These are phyloP conservation scores for Rotaria sp. DNA, from an alignment of 2,888 invertebrate species.

Conservation along the genomic window DNA sequence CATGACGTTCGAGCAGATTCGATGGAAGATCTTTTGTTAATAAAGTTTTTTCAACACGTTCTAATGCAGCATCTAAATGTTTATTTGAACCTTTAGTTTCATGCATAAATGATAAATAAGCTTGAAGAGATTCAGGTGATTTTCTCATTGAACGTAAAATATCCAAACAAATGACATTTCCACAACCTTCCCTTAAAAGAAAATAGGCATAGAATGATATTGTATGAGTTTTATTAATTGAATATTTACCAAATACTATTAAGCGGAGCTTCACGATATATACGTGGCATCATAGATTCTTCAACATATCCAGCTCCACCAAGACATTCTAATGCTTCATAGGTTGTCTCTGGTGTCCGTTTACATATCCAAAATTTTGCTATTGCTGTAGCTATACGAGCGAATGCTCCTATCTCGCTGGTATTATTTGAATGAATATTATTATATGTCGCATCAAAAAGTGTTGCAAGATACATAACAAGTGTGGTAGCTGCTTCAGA, in stretches of 20 bases:
- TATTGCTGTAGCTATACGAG: neutral
- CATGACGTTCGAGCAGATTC: neutral
- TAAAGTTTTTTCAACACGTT: neutral
- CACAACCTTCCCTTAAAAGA: neutral
- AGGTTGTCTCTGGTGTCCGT: conserved; percentile 24
- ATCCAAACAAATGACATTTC: conserved; percentile 26
- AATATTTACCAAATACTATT: conserved; percentile 23
- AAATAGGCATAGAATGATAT: too few relatives aligned
- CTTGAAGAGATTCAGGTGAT: neutral
- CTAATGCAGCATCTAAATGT: conserved; percentile 5
- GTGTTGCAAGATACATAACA: too few relatives aligned
- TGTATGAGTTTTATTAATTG: too few relatives aligned
- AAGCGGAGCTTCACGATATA: conserved; percentile 1
- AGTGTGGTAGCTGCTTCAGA: neutral
- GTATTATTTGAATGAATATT: conserved; percentile 2
- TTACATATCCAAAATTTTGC: conserved; percentile 23
- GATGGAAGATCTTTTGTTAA: neutral
- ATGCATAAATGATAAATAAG: neutral
- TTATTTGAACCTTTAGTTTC: conserved; percentile 19
- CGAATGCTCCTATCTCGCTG: neutral
- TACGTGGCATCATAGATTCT: neutral
- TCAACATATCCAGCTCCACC: neutral
- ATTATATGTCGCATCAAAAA: neutral
- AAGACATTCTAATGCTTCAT: neutral
- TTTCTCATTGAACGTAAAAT: neutral